Percentiles rank a stretch among this genome's conserved stretches.
Conservation (phyloP, 2,888 invertebrate genomes). For the Mythimna impura region DNA sequence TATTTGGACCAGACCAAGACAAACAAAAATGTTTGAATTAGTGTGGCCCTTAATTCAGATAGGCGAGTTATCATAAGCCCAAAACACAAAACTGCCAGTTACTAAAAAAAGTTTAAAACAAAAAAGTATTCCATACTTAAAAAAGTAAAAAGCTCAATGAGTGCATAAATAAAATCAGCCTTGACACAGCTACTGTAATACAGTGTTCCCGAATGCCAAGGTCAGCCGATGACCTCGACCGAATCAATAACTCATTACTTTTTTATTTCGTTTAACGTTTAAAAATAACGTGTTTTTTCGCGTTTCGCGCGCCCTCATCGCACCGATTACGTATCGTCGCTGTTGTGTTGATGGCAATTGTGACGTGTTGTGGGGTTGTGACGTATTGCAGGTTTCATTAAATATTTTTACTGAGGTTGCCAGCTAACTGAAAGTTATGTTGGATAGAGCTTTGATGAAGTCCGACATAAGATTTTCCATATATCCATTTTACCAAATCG, state of each 20-base stretch:
- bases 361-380: slow-evolving; percentile 65
- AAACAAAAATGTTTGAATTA: neutral
- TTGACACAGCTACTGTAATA: slow-evolving; percentile 75
- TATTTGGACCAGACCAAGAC: no score
- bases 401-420: neutral
- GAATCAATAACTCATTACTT: slow-evolving; percentile 85
- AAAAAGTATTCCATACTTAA: slow-evolving; percentile 54
- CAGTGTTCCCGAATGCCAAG: slow-evolving; percentile 67
- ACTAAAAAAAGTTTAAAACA: neutral
- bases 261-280: slow-evolving; percentile 83
- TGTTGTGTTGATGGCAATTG: slow-evolving; percentile 69
- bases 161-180: slow-evolving; percentile 76
- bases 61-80: neutral
- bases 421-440: neutral
- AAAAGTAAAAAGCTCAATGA: slow-evolving; percentile 64
- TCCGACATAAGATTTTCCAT: neutral
- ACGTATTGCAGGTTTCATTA: slow-evolving; percentile 44
- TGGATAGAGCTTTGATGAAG: neutral
- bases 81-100: neutral
- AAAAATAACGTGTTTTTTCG: slow-evolving; percentile 81
- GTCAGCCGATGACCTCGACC: slow-evolving; percentile 73
- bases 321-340: slow-evolving; percentile 74
- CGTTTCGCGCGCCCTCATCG: slow-evolving; percentile 74
- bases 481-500: neutral
- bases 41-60: neutral